Evolutionary conservation across 2,797 vertebrate genomes (phyloP).

Genomic region (Heteromormyrus szaboi): DNA sequence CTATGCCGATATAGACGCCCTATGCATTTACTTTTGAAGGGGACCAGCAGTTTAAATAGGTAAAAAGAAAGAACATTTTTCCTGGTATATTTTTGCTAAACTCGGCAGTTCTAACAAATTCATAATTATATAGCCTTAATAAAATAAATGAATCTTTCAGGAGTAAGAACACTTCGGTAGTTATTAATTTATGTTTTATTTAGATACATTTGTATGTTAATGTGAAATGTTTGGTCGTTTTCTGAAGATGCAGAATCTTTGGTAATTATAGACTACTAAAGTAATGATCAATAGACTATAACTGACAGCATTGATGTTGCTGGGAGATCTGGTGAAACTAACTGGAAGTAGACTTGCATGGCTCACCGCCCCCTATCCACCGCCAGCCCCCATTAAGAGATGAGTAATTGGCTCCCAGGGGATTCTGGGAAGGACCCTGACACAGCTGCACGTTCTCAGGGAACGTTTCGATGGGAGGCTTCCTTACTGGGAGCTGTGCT

Average conservation of each 20-base stretch:
- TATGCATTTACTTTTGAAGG: not conserved
- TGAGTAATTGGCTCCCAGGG: constrained; percentile 35
- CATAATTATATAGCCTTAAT: not conserved
- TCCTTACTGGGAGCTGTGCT: constrained; percentile 23
- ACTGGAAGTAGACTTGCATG: not conserved
- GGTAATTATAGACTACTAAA: not conserved
- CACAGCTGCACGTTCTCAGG: constrained; percentile 48
- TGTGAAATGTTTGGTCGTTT: not conserved
- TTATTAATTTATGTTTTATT: not conserved
- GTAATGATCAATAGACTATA: not conserved
- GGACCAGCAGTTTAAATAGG: not conserved
- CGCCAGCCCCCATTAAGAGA: constrained; percentile 38
- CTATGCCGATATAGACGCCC: not conserved
- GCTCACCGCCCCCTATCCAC: not conserved
- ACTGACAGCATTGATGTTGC: not conserved
- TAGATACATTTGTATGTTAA: not conserved
- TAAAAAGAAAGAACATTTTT: not conserved
- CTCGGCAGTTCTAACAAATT: not conserved
- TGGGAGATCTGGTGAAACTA: not conserved
- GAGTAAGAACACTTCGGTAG: not conserved
- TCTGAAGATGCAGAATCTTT: not conserved
- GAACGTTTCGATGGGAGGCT: constrained; percentile 42
- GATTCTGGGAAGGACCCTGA: constrained; percentile 41
- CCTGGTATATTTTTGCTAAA: not conserved
- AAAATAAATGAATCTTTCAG: not conserved